Evolutionary conservation across 2,113 vertebrate genomes (phyloP).

Genomic region (Steatornis caripensis): DNA sequence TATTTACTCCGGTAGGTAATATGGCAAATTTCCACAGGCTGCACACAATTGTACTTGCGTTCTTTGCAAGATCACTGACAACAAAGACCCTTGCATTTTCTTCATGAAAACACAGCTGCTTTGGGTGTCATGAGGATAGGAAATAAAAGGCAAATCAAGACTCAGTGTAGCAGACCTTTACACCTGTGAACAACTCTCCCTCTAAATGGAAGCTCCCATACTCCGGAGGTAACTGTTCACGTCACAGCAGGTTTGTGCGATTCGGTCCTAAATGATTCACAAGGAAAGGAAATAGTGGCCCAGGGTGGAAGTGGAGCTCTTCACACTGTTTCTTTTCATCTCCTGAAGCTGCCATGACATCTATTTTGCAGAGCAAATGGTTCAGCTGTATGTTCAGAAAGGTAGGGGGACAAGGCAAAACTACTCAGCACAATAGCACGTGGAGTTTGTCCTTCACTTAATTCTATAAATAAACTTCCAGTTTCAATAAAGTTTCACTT

Average conservation of each 20-base stretch:
- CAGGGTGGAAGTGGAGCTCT: neutral
- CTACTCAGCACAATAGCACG: neutral
- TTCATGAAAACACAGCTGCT: neutral
- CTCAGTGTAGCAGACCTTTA: neutral
- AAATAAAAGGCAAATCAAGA: neutral
- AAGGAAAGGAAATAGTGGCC: neutral
- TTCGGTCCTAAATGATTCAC: neutral
- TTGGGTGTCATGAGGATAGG: neutral
- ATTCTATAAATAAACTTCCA: too few species aligned
- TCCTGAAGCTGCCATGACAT: neutral
- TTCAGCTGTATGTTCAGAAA: neutral
- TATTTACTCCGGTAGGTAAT: neutral
- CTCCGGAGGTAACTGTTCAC: neutral
- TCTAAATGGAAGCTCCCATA: neutral
- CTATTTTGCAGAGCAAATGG: neutral
- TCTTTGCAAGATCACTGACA: neutral
- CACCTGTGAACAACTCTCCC: neutral
- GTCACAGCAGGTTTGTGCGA: neutral
- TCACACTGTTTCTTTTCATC: too few species aligned
- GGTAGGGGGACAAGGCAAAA: neutral
- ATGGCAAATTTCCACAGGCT: neutral
- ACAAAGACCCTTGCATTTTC: neutral
- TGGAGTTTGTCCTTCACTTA: slow-evolving; percentile 13
- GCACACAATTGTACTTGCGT: neutral
- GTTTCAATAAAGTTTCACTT: slow-evolving; percentile 34